Conservation (phyloP, 1,140 invertebrate species). For the Rhopalosiphum maidis region DNA sequence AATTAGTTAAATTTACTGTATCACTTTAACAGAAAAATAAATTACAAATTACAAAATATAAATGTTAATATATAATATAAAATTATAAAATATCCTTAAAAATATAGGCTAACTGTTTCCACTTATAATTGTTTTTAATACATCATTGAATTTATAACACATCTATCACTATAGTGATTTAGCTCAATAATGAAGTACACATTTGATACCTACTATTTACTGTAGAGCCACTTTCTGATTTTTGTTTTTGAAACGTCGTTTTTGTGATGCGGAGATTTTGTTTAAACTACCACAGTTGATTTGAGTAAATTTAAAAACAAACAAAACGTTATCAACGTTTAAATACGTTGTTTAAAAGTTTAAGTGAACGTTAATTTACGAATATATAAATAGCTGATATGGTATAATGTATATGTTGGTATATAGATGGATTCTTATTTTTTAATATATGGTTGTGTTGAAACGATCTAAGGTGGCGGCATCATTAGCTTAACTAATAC, state of each 20-base stretch:
- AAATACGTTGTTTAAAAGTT: neutral
- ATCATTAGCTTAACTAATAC: constrained; percentile 1
- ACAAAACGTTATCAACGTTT: neutral
- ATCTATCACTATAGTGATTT: neutral
- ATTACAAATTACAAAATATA: neutral
- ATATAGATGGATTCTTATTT: neutral
- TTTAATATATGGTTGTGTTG: neutral
- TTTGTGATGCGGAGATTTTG: neutral
- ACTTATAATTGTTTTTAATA: too few relatives aligned
- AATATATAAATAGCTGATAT: neutral
- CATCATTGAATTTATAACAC: neutral
- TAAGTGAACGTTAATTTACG: neutral
- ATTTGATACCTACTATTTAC: neutral
- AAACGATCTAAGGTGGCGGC: neutral
- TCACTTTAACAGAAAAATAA: neutral
- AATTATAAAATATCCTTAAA: too few relatives aligned
- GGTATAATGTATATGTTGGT: neutral
- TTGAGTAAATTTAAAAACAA: neutral
- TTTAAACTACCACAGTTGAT: neutral
- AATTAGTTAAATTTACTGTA: neutral
- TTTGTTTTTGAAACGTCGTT: neutral
- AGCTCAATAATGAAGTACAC: neutral
- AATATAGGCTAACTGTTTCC: too few relatives aligned
- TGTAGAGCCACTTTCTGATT: neutral
- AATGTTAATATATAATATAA: neutral